These are phyloP conservation scores for Leucophenga maculata DNA, from an alignment of 2,888 invertebrate genomes.

Conservation along the genomic window DNA sequence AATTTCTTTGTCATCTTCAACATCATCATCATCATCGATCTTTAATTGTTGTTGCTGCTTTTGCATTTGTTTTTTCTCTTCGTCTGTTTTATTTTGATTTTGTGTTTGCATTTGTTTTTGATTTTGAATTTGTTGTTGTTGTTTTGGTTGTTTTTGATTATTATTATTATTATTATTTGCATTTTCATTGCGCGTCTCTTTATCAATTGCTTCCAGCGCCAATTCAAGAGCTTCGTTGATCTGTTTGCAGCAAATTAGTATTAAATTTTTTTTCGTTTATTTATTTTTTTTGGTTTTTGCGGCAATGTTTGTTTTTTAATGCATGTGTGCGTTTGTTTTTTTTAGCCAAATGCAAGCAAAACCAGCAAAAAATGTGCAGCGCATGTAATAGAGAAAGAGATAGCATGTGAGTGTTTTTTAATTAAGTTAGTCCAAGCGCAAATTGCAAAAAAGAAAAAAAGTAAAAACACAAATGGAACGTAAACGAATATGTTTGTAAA, in stretches of 20 bases:
- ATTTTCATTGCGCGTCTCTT: slow-evolving; percentile 69
- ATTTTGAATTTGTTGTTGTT: slow-evolving; percentile 20
- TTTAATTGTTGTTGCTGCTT: slow-evolving; percentile 4
- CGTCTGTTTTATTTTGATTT: slow-evolving; percentile 34
- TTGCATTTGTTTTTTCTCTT: slow-evolving; percentile 34
- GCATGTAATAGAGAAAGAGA: slow-evolving; percentile 37
- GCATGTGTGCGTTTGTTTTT: slow-evolving; percentile 12
- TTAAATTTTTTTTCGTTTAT: slow-evolving; percentile 25
- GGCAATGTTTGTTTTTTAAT: slow-evolving; percentile 7
- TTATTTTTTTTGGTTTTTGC: slow-evolving; percentile 23
- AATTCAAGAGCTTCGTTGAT: slow-evolving; percentile 78
- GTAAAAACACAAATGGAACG: slow-evolving; percentile 33
- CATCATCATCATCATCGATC: slow-evolving; percentile 13
- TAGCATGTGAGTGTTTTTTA: slow-evolving; percentile 53
- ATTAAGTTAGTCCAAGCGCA: slow-evolving; percentile 49
- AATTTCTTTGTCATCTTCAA: slow-evolving; percentile 21
- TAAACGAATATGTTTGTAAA: too few relatives aligned
- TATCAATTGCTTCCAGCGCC: slow-evolving; percentile 78
- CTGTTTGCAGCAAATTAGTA: slow-evolving; percentile 65
- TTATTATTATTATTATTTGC: slow-evolving; percentile 13
- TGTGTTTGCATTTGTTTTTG: slow-evolving; percentile 21
- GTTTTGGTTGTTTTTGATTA: slow-evolving; percentile 1
- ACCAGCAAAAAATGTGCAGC: slow-evolving; percentile 30
- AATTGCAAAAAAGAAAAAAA: slow-evolving; percentile 41
- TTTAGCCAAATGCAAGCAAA: slow-evolving; percentile 21